phyloP scores from a whole-genome alignment of 2,113 vertebrate genomes.

The Okapia johnstoni region DNA sequence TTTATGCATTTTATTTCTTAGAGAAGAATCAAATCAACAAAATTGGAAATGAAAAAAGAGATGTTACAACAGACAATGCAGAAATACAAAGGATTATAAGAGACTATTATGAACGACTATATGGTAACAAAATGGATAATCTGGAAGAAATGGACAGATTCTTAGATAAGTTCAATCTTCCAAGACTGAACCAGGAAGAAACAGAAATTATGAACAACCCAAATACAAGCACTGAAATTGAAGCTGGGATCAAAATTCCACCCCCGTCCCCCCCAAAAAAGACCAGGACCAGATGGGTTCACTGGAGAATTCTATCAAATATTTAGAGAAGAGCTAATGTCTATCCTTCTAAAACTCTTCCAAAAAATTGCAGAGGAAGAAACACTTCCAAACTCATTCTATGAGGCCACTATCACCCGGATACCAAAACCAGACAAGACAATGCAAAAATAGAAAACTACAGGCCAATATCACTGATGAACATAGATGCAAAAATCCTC shows the following conservation, averaged over 20 bases:
- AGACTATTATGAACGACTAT: background rate
- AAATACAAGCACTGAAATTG: background rate
- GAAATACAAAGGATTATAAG: background rate
- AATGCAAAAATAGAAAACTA: background rate
- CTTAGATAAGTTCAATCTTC: background rate
- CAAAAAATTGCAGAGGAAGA: background rate
- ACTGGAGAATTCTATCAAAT: background rate
- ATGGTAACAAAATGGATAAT: background rate
- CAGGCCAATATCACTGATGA: background rate
- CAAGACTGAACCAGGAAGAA: background rate
- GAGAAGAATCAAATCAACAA: too few species aligned
- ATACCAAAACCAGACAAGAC: background rate
- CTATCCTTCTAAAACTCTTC: background rate
- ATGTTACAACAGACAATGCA: background rate
- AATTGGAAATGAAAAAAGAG: background rate
- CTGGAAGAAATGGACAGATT: background rate
- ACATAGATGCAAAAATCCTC: background rate
- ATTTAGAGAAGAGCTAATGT: background rate
- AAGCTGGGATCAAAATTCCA: background rate
- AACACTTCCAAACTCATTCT: background rate
- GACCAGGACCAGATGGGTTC: background rate
- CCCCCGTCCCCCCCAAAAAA: fast-evolving
- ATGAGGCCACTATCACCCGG: background rate
- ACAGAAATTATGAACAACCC: background rate
- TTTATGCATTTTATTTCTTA: background rate